Evolutionary conservation across 2,888 invertebrate species (phyloP).

Genomic region (Pocota personata): DNA sequence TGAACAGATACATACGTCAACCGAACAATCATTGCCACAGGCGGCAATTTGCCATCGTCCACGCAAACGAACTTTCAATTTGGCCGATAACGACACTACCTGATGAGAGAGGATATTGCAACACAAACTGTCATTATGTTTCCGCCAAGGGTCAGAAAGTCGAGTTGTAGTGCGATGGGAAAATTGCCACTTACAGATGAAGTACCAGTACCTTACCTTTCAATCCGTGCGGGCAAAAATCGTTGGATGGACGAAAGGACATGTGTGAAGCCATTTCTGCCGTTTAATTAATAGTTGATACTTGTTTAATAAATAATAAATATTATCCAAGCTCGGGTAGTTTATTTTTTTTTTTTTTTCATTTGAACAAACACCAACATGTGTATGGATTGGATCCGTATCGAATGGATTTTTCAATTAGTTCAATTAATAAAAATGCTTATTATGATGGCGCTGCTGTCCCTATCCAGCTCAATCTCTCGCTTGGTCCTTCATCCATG

Average conservation of each 20-base stretch:
- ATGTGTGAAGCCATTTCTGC: constrained; percentile 34
- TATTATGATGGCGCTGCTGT: constrained; percentile 23
- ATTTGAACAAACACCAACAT: background rate
- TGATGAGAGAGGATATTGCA: constrained; percentile 29
- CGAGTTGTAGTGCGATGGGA: background rate
- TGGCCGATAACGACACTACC: constrained; percentile 8
- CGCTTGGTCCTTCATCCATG: constrained; percentile 24
- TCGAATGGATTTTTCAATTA: constrained; percentile 46
- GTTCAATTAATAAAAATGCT: constrained; percentile 55
- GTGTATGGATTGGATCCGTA: background rate
- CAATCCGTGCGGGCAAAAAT: background rate
- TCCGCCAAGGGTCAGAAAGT: constrained; percentile 13
- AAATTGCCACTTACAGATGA: background rate
- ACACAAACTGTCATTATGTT: constrained; percentile 9
- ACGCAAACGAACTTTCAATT: constrained; percentile 8
- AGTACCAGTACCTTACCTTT: too few species aligned
- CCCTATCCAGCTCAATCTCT: background rate
- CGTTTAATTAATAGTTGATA: constrained; percentile 58
- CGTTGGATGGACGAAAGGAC: background rate
- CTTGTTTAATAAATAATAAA: constrained; percentile 62
- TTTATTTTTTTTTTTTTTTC: constrained; percentile 13
- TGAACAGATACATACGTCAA: background rate
- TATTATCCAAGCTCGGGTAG: constrained; percentile 8
- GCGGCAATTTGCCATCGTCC: constrained; percentile 23
- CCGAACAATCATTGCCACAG: background rate